These are phyloP conservation scores for Melanocharis versteri DNA, from an alignment of 2,113 vertebrate genomes.

Conservation along the genomic window DNA sequence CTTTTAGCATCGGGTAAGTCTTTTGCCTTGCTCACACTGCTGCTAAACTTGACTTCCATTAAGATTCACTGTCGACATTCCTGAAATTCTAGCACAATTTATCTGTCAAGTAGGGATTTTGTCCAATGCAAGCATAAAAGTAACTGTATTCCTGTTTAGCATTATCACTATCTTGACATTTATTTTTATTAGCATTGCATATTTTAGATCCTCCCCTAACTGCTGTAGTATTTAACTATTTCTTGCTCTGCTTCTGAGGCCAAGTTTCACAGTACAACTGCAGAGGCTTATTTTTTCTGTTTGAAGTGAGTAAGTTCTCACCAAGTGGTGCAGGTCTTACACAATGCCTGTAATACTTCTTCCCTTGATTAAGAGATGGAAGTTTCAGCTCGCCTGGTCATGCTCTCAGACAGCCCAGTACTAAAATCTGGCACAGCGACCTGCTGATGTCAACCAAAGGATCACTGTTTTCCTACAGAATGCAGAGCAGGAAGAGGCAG, in stretches of 20 bases:
- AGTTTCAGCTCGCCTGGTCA: neutral
- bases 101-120: constrained; percentile 48
- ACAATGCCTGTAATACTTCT: neutral
- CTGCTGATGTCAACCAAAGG: neutral
- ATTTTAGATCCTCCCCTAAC: constrained; percentile 10
- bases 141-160: constrained; percentile 35
- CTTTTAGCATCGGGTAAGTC: neutral
- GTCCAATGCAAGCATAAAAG: constrained; percentile 32
- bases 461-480: neutral
- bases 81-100: constrained; percentile 49
- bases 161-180: constrained; percentile 33
- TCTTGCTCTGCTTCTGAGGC: neutral
- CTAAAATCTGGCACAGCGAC: neutral
- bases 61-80: constrained; percentile 10
- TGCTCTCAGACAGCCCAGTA: neutral
- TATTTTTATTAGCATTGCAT: constrained; percentile 36
- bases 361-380: neutral
- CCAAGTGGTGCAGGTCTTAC: neutral
- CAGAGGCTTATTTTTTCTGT: neutral
- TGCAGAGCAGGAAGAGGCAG: neutral
- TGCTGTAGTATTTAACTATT: constrained; percentile 34
- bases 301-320: neutral
- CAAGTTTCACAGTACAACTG: neutral
- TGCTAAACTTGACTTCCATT: neutral
- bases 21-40: neutral